phyloP scores from a whole-genome alignment of 2,113 vertebrate species.

The Phocoena phocoena region DNA sequence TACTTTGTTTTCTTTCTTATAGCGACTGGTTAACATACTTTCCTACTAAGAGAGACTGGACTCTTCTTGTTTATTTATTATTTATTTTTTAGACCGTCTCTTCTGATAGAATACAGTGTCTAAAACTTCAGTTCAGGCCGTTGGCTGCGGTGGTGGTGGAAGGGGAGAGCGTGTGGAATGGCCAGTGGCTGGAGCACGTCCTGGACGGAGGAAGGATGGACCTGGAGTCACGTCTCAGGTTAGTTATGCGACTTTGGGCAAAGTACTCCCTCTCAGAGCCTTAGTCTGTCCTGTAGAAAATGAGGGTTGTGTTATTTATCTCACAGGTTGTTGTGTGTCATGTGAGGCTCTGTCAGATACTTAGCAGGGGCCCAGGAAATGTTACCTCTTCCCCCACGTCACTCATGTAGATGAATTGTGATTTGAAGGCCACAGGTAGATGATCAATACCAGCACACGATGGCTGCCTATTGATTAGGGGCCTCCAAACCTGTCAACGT shows the following conservation, averaged over 20 bases:
- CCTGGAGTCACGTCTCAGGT: background rate
- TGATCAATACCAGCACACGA: accelerated
- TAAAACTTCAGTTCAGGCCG: background rate
- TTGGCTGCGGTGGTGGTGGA: background rate
- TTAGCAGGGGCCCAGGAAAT: background rate
- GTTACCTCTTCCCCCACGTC: background rate
- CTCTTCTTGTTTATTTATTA: too few species aligned
- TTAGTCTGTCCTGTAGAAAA: accelerated
- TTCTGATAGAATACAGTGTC: background rate
- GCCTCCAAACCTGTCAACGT: accelerated
- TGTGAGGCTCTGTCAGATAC: background rate
- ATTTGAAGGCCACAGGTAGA: background rate
- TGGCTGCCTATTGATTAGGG: accelerated
- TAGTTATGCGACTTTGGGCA: background rate
- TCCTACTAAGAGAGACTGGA: background rate
- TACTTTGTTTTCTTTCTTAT: background rate
- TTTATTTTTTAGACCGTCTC: background rate
- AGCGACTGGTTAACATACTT: background rate
- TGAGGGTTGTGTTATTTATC: accelerated
- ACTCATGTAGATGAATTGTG: accelerated
- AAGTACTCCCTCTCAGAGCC: background rate
- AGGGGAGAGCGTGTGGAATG: accelerated
- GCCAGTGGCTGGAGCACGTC: accelerated
- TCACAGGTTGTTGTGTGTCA: background rate
- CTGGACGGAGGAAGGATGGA: background rate